A percentile compares a stretch with the other conserved stretches of the same genome.
Conservation (phyloP, 2,797 vertebrate genomes). For the Anguilla megastoma region DNA sequence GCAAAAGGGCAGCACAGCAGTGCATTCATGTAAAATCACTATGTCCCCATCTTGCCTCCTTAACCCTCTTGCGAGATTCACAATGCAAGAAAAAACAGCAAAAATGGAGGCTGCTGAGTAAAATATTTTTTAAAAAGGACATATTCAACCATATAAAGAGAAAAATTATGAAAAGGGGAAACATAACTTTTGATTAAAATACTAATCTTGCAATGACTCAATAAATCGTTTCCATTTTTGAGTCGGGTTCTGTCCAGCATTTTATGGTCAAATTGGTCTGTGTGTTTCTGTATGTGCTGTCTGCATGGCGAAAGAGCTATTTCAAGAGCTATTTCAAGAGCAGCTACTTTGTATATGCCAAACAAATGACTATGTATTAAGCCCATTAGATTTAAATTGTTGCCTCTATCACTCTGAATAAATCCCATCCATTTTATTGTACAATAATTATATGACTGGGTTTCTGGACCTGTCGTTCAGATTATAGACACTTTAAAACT, state of each 20-base stretch:
- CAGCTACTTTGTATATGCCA: neutral
- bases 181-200: conserved; percentile 20
- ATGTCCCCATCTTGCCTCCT: neutral
- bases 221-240: neutral
- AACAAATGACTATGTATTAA: neutral
- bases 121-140: neutral
- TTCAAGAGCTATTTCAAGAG: neutral
- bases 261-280: neutral
- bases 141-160: neutral
- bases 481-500: conserved; percentile 14
- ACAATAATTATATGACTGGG: conserved; percentile 20
- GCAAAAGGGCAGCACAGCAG: neutral
- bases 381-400: conserved; percentile 7
- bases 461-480: conserved; percentile 9
- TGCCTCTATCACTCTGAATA: neutral
- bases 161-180: conserved; percentile 7
- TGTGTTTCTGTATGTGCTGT: neutral
- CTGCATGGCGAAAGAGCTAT: neutral
- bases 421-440: conserved; percentile 3
- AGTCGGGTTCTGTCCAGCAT: neutral
- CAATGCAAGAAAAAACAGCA: neutral
- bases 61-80: neutral
- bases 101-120: neutral
- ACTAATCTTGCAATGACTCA: neutral
- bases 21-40: neutral